Base-by-base conservation (phyloP, 2,797 vertebrate genomes). In the Etheostoma nigrum region DNA sequence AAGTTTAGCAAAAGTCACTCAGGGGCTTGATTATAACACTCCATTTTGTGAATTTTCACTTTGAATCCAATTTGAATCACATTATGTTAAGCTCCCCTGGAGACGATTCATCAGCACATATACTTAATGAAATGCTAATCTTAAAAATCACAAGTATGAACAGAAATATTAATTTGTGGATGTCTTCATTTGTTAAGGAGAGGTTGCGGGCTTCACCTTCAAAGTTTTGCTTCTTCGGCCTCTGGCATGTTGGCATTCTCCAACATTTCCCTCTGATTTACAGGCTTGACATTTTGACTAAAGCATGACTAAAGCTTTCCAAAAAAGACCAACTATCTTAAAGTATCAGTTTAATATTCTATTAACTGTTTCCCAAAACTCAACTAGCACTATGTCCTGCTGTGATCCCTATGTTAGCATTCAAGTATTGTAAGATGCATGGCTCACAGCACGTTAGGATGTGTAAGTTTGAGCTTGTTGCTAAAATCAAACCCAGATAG, bases 51-150 rank as follows among this genome's bases (percentile, higher is more conserved):
- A 83, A 82, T 85, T 87, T 86, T 80, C 44, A 72, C 75, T 85
- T 82, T 87, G 72, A 81, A 83, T 89, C 66, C 74, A 89, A 81
- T 87, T 90, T 88, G 83, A 88, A 88, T 87, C 74, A 82, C 77
- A 87, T 90, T 91, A 91, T 80, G 78, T 84, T 82, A 89, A 86
- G 85, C 74, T 76, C 60, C 79, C 72, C 76, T 42, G 77, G 68
- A 81, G 84, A 85, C 42, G 33, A 81, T 51, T 48, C 59, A 51
- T 71, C 11, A 70, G 77, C 61, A 12, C 62, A 53, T 58, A 79
- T 75, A 55, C 54, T 83, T 59, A 71, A 71, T 53, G 42, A 73
- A 76, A 60, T 23, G 21, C 42, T 51, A 71, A 74, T 80, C 65
- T 81, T 80, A 62, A 85, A 76, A 86, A 76, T 80, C 77, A 78